Percentiles rank a stretch among this genome's conserved stretches.
These are phyloP conservation scores for Drosophila bocqueti DNA, from an alignment of 1,140 invertebrate genomes.

Conservation along the genomic window DNA sequence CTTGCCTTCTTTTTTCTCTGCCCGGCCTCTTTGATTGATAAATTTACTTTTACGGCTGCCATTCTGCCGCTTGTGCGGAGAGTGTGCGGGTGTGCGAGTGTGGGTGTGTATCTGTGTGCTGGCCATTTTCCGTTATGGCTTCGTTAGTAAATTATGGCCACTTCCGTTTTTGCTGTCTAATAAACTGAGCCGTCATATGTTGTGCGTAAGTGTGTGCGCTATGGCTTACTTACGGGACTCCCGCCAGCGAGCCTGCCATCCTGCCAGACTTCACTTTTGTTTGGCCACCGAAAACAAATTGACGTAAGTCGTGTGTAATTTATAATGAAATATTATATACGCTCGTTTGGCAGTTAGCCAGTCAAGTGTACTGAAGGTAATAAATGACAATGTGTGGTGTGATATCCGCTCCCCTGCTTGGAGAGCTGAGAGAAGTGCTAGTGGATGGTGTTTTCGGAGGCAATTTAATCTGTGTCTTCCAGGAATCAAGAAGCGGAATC, in stretches of 20 bases:
- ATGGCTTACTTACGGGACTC: conserved; percentile 75
- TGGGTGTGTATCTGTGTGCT: conserved; percentile 35
- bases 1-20: not conserved
- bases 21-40: conserved; percentile 74
- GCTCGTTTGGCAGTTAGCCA: conserved; percentile 76
- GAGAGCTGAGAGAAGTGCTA: not conserved
- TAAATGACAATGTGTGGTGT: conserved; percentile 72
- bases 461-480: conserved; percentile 32
- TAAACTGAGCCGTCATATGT: conserved; percentile 73
- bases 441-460: conserved; percentile 11
- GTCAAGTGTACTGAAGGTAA: conserved; percentile 77
- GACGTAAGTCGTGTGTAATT: conserved; percentile 83
- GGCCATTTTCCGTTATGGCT: conserved; percentile 70
- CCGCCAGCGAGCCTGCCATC: conserved; percentile 45
- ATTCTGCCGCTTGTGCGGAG: conserved; percentile 14
- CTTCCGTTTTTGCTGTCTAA: conserved; percentile 81
- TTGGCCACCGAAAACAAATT: conserved; percentile 77
- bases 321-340: conserved; percentile 83
- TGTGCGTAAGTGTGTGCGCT: conserved; percentile 55
- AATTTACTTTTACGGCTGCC: conserved; percentile 61
- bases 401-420: conserved; percentile 27
- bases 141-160: conserved; percentile 83
- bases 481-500: conserved; percentile 21
- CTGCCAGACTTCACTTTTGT: conserved; percentile 63
- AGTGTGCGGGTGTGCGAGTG: not conserved